These are phyloP conservation scores for Rhinoraja longicauda DNA, from an alignment of 2,797 vertebrate species.

Conservation along the genomic window DNA sequence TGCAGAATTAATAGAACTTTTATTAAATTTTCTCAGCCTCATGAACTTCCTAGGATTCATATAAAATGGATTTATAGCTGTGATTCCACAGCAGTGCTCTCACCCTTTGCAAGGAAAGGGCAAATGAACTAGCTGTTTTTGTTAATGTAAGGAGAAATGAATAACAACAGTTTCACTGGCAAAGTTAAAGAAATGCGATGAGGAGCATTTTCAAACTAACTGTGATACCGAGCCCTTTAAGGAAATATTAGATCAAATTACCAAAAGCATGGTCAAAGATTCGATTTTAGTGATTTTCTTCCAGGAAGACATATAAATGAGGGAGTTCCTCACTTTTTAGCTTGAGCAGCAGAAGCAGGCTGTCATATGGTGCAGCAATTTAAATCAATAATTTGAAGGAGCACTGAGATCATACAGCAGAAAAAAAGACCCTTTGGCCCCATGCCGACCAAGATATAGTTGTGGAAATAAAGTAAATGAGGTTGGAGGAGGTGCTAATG, in stretches of 20 bases:
- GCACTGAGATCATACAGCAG: background rate
- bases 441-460: no score
- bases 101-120: background rate
- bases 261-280: background rate
- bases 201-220: background rate
- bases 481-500: no score
- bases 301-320: background rate
- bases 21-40: background rate
- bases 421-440: no score
- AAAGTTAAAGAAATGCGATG: background rate
- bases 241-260: background rate
- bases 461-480: no score
- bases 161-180: background rate
- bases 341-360: background rate
- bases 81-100: background rate
- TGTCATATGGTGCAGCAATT: background rate
- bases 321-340: background rate
- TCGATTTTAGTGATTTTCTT: background rate
- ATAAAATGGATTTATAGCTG: background rate
- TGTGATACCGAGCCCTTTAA: background rate
- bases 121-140: background rate
- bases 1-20: background rate
- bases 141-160: background rate
- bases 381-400: background rate
- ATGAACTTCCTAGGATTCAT: background rate